Conservation (phyloP, 1,140 invertebrate species). For the Formica selysi region DNA sequence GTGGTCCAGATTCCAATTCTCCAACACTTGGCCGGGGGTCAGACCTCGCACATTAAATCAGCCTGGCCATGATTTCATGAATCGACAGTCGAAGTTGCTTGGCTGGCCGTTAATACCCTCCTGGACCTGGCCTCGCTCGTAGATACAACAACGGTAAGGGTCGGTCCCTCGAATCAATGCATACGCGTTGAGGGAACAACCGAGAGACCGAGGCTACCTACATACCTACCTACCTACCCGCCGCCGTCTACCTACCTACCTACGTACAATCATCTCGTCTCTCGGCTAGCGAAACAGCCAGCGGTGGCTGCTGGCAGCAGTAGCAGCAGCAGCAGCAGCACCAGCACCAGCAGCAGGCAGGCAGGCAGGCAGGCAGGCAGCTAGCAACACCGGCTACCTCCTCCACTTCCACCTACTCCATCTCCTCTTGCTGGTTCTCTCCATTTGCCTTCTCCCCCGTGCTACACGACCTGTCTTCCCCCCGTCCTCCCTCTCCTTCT, state of each 20-base stretch:
- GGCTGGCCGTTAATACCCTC: constrained; percentile 55
- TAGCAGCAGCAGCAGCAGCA: constrained; percentile 2
- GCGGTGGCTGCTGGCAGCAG: constrained; percentile 33
- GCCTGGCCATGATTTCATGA: constrained; percentile 24
- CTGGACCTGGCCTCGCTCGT: constrained; percentile 47
- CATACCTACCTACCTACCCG: constrained; percentile 56
- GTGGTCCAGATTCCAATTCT: constrained; percentile 30
- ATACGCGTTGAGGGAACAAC: constrained; percentile 65
- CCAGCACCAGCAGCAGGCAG: constrained; percentile 28
- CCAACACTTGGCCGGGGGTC: constrained; percentile 40
- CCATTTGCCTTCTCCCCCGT: constrained; percentile 69
- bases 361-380: constrained; percentile 29
- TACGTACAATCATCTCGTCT: constrained; percentile 61
- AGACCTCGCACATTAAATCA: constrained; percentile 36
- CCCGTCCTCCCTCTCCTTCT: background rate
- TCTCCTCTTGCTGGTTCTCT: constrained; percentile 60
- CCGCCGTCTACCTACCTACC: constrained; percentile 9
- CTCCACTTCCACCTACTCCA: constrained; percentile 64
- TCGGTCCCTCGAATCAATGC: constrained; percentile 79
- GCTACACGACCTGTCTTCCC: constrained; percentile 46
- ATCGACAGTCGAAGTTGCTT: constrained; percentile 53
- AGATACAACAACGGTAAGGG: constrained; percentile 68
- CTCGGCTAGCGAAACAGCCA: constrained; percentile 53
- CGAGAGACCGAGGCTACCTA: constrained; percentile 56
- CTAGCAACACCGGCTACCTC: constrained; percentile 60